Evolutionary conservation across 2,888 invertebrate genomes (phyloP).

Genomic region (Heteromurus nitidus): DNA sequence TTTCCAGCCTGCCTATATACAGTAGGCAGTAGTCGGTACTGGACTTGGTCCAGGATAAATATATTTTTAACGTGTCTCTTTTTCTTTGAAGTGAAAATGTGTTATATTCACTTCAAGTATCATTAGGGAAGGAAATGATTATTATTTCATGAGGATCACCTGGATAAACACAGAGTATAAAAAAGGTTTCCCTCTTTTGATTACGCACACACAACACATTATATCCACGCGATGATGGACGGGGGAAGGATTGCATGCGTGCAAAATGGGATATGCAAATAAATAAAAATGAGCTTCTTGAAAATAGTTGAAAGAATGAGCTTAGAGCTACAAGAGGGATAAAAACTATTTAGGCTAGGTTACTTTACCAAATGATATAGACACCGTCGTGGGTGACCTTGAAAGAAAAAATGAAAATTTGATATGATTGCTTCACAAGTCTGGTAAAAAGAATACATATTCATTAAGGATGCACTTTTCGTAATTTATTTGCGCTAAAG

Average conservation of each 20-base stretch:
- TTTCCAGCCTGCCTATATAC: not conserved
- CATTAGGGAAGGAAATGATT: slow-evolving; percentile 51
- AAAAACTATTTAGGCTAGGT: no score
- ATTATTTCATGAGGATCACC: slow-evolving; percentile 46
- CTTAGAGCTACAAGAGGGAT: no score
- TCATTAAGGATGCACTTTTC: no score
- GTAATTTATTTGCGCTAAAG: no score
- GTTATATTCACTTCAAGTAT: slow-evolving; percentile 30
- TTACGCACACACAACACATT: not conserved
- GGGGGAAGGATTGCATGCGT: not conserved
- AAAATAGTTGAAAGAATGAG: not conserved
- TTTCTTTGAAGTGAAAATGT: slow-evolving; percentile 43
- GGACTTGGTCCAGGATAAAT: no score
- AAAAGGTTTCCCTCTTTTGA: slow-evolving; percentile 13
- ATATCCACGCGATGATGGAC: slow-evolving; percentile 32
- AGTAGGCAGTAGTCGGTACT: not conserved
- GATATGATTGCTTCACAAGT: no score
- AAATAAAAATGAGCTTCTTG: not conserved
- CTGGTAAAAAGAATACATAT: no score
- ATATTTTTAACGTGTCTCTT: no score
- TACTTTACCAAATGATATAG: no score
- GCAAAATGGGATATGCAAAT: slow-evolving; percentile 5
- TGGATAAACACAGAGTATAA: not conserved
- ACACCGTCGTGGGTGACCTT: slow-evolving; percentile 8
- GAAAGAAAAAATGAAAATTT: not conserved